A percentile compares a stretch with the other conserved stretches of the same genome.
These are phyloP conservation scores for Dasypus novemcinctus DNA, from an alignment of 2,113 vertebrate genomes.

Conservation along the genomic window DNA sequence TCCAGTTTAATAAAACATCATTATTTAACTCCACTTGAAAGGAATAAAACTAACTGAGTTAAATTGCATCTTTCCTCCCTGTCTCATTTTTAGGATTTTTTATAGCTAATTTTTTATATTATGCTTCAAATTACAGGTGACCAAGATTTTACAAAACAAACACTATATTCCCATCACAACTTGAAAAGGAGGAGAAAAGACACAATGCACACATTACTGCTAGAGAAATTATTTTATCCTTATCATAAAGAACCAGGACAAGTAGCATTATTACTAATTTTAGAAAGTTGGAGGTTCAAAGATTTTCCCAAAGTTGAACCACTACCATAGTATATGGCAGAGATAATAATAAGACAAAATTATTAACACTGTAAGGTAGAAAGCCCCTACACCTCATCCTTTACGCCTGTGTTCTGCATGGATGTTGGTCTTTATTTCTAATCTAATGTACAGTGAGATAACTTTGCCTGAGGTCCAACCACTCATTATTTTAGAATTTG, in stretches of 20 bases:
- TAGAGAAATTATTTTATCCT: neutral
- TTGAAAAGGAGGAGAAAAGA: neutral
- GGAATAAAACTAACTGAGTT: neutral
- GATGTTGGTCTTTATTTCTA: neutral
- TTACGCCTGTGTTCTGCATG: neutral
- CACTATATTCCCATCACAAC: neutral
- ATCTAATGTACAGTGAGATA: neutral
- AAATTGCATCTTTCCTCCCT: neutral
- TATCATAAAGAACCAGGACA: neutral
- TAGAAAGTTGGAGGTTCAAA: neutral
- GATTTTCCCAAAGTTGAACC: neutral
- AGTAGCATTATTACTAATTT: neutral
- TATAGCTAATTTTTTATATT: neutral
- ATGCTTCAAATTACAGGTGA: neutral
- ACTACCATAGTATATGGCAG: neutral
- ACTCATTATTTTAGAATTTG: conserved; percentile 2
- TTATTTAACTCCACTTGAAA: neutral
- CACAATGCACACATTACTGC: neutral
- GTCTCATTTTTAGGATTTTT: neutral
- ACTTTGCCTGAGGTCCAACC: neutral
- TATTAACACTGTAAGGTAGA: neutral
- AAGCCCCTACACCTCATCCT: neutral
- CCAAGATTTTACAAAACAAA: conserved; percentile 21
- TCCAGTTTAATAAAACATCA: neutral
- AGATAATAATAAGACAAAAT: neutral